phyloP scores from a whole-genome alignment of 2,888 invertebrate genomes.

The Caenorhabditis parvicauda region DNA sequence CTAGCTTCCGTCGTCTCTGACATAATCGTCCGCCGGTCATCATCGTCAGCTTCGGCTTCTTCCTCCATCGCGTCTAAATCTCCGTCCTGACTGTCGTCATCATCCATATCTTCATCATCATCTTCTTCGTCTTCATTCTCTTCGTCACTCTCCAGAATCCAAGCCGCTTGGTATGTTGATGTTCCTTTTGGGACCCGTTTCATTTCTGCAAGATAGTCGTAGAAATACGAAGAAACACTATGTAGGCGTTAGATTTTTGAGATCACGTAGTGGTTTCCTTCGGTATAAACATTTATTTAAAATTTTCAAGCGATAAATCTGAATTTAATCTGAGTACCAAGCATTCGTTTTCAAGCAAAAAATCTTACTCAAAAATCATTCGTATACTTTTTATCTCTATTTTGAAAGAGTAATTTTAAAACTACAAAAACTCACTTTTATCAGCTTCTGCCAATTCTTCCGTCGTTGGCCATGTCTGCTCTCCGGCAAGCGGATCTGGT shows the following conservation, averaged over 20 bases:
- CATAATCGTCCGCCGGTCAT: conserved; percentile 10
- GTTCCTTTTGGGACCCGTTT: conserved; percentile 88
- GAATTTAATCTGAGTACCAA: too few relatives aligned
- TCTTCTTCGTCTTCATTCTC: conserved; percentile 45
- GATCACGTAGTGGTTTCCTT: background rate
- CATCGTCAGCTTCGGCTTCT: conserved; percentile 68
- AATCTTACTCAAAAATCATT: too few relatives aligned
- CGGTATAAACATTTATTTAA: background rate
- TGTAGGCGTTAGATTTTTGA: too few relatives aligned
- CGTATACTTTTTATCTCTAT: too few relatives aligned
- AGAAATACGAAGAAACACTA: too few relatives aligned
- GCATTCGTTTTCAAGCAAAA: too few relatives aligned
- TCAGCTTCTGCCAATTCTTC: conserved; percentile 76
- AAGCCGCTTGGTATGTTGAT: conserved; percentile 91
- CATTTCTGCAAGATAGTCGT: too few relatives aligned
- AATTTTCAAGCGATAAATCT: too few relatives aligned
- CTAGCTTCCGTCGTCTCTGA: conserved; percentile 35
- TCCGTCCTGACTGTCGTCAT: conserved; percentile 15
- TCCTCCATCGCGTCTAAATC: conserved; percentile 64
- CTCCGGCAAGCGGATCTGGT: conserved; percentile 83
- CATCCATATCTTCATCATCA: conserved; percentile 66
- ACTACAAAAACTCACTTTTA: conserved; percentile 5
- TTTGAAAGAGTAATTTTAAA: too few relatives aligned
- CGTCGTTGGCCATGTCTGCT: conserved; percentile 93
- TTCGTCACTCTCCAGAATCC: conserved; percentile 66